Base-by-base conservation (phyloP, 2,888 invertebrate species). In the Tubulanus polymorphus region DNA sequence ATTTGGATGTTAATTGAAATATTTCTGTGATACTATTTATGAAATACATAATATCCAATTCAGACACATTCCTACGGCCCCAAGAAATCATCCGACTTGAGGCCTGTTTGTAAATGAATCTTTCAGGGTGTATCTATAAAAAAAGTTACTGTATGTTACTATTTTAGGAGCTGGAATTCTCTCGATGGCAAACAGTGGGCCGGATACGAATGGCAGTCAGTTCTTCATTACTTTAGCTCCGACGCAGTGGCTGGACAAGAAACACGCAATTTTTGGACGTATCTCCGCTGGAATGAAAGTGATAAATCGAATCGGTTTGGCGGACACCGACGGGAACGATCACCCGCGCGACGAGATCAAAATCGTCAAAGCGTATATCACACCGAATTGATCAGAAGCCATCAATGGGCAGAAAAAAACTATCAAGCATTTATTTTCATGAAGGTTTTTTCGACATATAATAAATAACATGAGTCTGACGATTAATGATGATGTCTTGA, bases 181-280 rank as follows among this genome's bases (percentile, higher is more conserved):
- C 32, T 94, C 95, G 0, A 99, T 99, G 99, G 99, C 99, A 0
- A 99, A 99, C 83, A 89, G 95, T 23, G 96, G 97, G 0, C 94
- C 95, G 0, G 87, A 97, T 73, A 88, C 92, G 5, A 99, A 99
- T 79, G 96, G 96, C 2, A 95, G 94, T 29, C 99, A 99, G 78
- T 99, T 99, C 82, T 99, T 97, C 71, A 91, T 99, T 48, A 95
- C 96, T 0, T 80, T 99, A 58, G 94, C 90, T 0, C 95, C 97
- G 1, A 93, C 95, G 0, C 95, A 96, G 71, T 97, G 97, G 94
- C 82, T 99, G 35, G 97, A 99, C 82, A 91, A 93, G 12, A 96
- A 96, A 78, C 97, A 99, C 80, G 85, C 95, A 1, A 94, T 99
- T 74, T 99, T 99, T 81, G 99, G 86, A 25, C 84, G 96, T 63